Percentiles rank a stretch among this genome's conserved stretches.
These are phyloP conservation scores for Athalia rosae DNA, from an alignment of 2,888 invertebrate species.

Conservation along the genomic window DNA sequence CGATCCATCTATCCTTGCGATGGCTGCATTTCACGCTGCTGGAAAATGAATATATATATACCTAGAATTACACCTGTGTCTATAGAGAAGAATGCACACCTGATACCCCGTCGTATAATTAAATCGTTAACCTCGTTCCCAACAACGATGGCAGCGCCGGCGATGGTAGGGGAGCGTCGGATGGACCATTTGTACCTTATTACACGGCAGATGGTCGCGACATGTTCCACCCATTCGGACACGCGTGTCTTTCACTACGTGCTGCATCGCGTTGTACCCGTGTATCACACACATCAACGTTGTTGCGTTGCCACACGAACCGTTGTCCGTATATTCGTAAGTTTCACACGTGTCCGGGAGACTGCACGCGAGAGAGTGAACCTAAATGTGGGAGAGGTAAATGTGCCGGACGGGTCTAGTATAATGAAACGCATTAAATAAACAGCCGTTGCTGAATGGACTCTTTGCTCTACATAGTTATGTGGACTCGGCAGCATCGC, in stretches of 20 bases:
- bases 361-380: too few species aligned
- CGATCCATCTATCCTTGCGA: too few species aligned
- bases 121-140: constrained; percentile 34
- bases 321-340: background rate
- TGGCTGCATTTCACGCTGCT: background rate
- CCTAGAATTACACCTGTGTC: background rate
- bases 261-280: background rate
- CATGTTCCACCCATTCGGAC: constrained; percentile 16
- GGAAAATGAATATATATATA: background rate
- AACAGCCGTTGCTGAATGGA: constrained; percentile 41
- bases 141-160: background rate
- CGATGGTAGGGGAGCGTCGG: background rate
- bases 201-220: constrained; percentile 41
- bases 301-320: background rate
- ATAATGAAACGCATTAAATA: constrained; percentile 37
- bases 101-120: constrained; percentile 26
- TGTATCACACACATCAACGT: background rate
- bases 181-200: constrained; percentile 40
- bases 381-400: too few species aligned
- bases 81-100: background rate
- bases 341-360: background rate
- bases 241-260: background rate
- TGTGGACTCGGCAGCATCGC: background rate
- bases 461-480: constrained; percentile 28
- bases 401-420: constrained; percentile 20